Base-by-base conservation (phyloP, 2,888 invertebrate genomes). In the Mellilla xanthometata region DNA sequence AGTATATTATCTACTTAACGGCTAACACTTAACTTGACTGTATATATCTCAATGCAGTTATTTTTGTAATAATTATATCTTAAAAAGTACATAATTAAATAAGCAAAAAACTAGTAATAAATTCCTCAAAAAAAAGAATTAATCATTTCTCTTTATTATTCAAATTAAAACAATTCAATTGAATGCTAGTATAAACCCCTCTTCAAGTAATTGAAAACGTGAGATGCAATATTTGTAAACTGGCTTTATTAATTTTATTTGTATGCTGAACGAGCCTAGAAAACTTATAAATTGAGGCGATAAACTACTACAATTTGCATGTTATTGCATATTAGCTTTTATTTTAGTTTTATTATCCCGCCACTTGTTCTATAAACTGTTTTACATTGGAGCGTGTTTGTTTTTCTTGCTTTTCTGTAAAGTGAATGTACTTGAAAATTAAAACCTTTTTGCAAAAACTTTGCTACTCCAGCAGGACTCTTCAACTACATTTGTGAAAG, bases 191-290 rank as follows among this genome's bases (percentile, higher is more conserved):
- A 19, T 19, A 19, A 19, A 19, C 50, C 39, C 39, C 27, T 41
- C 42, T 39, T 8, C 27, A 41, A 49, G 52, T 45, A 72, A 81
- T 78, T 74, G 71, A 76, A 75, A 70, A 76, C 77, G 76, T 76
- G 78, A 72, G 62, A 56, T 48, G 63, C 60, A 65, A 69, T 39
- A 44, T 26, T 73, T 69, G 68, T 66, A 62, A 66, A 68, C 62
- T 66, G 64, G 15, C 15, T 72, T 76, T 76, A 76, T 61, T 56
- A 65, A 52, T 54, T 55, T 49, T 59, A 54, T 65, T 63, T 60
- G 56, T 65, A 6, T 24, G n/a, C 26, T 7, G 10, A 15, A 9
- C 10, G 11, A 12, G 22, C 22, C 40, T 36, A 30, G 27, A n/a
- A 26, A 34, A 34, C 10, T 28, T 12, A 29, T 22, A 29, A 29